phyloP scores from a whole-genome alignment of 2,888 invertebrate genomes.

The Ryuthela nishihirai region DNA sequence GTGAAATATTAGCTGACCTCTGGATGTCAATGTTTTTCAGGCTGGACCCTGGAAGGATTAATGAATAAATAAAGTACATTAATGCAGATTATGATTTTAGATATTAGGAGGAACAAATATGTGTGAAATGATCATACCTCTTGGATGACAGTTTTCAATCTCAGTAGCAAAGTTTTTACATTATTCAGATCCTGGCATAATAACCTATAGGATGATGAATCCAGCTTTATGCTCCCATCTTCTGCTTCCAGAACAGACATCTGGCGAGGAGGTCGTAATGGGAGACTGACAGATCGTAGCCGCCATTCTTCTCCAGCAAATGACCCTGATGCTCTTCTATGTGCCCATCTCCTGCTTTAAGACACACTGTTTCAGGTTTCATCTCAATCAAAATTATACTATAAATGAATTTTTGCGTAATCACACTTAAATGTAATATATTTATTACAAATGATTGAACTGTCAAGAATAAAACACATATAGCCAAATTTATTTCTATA shows the following conservation, averaged over 20 bases:
- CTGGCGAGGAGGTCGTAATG: constrained; percentile 40
- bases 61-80: no score
- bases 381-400: no score
- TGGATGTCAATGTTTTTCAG: no score
- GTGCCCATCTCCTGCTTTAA: no score
- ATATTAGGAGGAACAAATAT: not conserved
- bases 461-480: no score
- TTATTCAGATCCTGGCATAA: constrained; percentile 41
- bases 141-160: constrained; percentile 40
- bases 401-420: no score
- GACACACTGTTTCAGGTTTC: no score
- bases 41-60: no score
- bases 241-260: constrained; percentile 38
- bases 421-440: no score
- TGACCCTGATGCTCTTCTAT: constrained; percentile 91
- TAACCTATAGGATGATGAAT: constrained; percentile 39
- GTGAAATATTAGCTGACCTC: no score
- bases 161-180: constrained; percentile 40
- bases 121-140: constrained; percentile 24
- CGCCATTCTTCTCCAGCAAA: constrained; percentile 55
- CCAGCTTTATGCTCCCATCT: constrained; percentile 38
- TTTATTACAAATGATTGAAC: no score
- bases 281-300: constrained; percentile 26
- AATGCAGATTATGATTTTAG: not conserved
- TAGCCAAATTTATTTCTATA: no score